Percentiles rank a stretch among this genome's conserved stretches.
Conservation (phyloP, 2,797 vertebrate genomes). For the Myotis daubentonii region DNA sequence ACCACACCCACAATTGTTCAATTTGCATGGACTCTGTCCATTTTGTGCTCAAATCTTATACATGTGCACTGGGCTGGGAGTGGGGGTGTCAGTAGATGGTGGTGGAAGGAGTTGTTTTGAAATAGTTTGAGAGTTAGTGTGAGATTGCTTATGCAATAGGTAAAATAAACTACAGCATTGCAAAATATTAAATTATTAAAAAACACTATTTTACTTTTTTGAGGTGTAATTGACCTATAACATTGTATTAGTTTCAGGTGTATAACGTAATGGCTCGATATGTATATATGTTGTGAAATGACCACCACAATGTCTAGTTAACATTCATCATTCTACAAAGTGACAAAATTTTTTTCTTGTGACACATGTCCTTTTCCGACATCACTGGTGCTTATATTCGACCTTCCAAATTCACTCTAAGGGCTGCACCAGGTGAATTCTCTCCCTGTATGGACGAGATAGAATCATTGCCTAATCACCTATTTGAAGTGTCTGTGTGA, state of each 20-base stretch:
- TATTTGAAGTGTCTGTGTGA: not conserved
- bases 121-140: not conserved
- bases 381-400: not conserved
- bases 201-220: not conserved
- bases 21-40: conserved; percentile 77
- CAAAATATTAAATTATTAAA: conserved; percentile 37
- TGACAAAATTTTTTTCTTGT: not conserved
- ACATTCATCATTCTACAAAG: not conserved
- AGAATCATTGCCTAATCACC: not conserved
- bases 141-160: conserved; percentile 62
- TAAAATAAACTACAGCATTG: conserved; percentile 14
- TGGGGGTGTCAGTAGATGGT: not conserved
- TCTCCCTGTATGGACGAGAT: not conserved
- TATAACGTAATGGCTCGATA: not conserved
- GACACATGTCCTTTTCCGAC: not conserved
- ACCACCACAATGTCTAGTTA: not conserved
- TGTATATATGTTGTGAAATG: not conserved
- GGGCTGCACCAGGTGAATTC: not conserved
- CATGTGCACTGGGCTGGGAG: not conserved
- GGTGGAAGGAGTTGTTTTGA: conserved; percentile 5
- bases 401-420: not conserved
- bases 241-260: not conserved
- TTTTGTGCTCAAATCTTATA: conserved; percentile 58
- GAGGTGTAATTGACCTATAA: not conserved
- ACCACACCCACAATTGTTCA: conserved; percentile 73